These are phyloP conservation scores for Parazoanthus darwini DNA, from an alignment of 92 coral and sea anemone species.

Conservation along the genomic window DNA sequence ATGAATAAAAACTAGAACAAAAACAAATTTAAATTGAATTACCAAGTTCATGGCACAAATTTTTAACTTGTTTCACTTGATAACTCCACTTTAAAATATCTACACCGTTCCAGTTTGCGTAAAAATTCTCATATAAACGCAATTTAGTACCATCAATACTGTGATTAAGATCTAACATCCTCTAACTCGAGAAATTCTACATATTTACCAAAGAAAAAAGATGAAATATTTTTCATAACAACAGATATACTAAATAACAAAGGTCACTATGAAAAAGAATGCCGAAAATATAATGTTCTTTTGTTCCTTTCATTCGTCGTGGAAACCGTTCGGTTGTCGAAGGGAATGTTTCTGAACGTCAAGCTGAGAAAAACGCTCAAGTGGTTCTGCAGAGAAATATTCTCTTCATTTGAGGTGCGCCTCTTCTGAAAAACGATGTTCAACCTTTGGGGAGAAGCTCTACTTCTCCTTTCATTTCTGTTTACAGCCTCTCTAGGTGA, in stretches of 20 bases:
- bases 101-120: no score
- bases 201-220: no score
- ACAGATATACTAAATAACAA: not conserved
- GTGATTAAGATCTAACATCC: no score
- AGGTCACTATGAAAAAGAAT: not conserved
- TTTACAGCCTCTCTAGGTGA: not conserved
- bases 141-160: no score
- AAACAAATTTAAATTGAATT: no score
- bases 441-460: not conserved
- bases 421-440: not conserved
- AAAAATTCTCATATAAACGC: no score
- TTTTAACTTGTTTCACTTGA: no score
- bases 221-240: no score
- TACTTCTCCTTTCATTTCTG: not conserved
- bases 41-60: no score
- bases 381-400: not conserved
- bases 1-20: no score
- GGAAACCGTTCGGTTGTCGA: not conserved
- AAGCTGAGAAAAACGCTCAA: not conserved
- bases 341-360: not conserved
- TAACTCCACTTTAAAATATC: no score
- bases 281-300: not conserved
- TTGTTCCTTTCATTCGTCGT: not conserved
- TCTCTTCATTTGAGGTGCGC: not conserved
- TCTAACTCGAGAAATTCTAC: no score